Conservation (phyloP, 1,140 invertebrate species). For the Sesamia nonagrioides region DNA sequence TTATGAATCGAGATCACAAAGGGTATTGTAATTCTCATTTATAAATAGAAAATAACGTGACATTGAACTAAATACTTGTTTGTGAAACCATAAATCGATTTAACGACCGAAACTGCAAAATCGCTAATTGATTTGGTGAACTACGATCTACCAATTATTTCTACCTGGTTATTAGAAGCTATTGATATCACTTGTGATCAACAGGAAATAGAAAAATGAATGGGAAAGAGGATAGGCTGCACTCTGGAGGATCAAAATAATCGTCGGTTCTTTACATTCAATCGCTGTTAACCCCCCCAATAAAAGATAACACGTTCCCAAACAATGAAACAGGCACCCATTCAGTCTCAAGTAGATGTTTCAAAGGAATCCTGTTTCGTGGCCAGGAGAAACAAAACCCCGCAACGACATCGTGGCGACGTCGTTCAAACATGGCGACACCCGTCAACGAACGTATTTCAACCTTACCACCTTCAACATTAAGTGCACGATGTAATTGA, state of each 20-base stretch:
- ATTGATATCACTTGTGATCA: not conserved
- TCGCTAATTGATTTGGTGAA: conserved; percentile 15
- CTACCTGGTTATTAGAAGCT: not conserved
- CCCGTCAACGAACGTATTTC: conserved; percentile 8
- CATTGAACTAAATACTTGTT: conserved; percentile 13
- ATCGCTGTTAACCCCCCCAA: conserved; percentile 34
- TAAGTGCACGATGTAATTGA: not conserved
- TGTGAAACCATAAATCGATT: not conserved
- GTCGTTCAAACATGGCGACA: conserved; percentile 31
- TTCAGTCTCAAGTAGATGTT: conserved; percentile 62
- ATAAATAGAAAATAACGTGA: conserved; percentile 12
- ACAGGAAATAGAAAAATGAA: not conserved
- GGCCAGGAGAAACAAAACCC: conserved; percentile 57
- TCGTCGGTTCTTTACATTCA: not conserved
- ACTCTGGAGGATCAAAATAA: not conserved
- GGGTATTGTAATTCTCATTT: too few species aligned
- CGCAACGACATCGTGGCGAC: conserved; percentile 40
- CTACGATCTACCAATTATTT: conserved; percentile 3
- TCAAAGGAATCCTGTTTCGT: conserved; percentile 70
- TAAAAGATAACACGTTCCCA: conserved; percentile 50
- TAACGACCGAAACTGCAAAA: conserved; percentile 17
- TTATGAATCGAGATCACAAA: conserved; percentile 2
- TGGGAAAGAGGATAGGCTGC: not conserved
- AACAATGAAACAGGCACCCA: conserved; percentile 66
- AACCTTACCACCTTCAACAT: conserved; percentile 18